These are phyloP conservation scores for Cranoglanis bouderius DNA, from an alignment of 2,113 vertebrate genomes.

Conservation along the genomic window DNA sequence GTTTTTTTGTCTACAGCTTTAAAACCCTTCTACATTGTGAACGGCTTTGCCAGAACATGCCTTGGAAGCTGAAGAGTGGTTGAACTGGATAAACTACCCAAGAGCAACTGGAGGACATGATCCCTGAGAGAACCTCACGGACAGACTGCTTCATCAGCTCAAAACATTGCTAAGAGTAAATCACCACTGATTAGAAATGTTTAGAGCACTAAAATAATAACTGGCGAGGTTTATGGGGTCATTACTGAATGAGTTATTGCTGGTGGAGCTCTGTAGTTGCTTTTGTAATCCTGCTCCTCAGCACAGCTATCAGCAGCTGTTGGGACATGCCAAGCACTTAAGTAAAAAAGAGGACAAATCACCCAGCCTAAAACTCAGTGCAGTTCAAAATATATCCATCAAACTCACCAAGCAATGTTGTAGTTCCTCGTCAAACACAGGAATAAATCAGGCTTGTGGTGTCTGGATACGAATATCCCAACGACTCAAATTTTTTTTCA, in stretches of 20 bases:
- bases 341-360: not conserved
- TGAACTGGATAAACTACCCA: slow-evolving; percentile 45
- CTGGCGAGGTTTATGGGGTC: not conserved
- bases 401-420: not conserved
- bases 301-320: not conserved
- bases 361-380: not conserved
- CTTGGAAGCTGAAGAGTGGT: slow-evolving; percentile 10
- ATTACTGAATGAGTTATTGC: not conserved
- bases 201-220: not conserved
- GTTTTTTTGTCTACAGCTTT: not conserved
- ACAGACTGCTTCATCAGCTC: not conserved
- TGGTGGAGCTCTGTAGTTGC: not conserved
- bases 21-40: not conserved
- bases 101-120: not conserved
- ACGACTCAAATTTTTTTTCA: no score
- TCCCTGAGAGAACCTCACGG: not conserved
- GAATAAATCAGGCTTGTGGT: not conserved
- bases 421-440: not conserved
- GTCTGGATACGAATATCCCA: not conserved
- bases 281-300: not conserved
- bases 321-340: not conserved
- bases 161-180: not conserved
- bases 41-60: slow-evolving; percentile 57
- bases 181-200: not conserved
- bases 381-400: not conserved